Evolutionary conservation across 2,113 vertebrate genomes (phyloP), one percentile per base, ranked within the genome.

Genomic region (Phaethon lepturus): DNA sequence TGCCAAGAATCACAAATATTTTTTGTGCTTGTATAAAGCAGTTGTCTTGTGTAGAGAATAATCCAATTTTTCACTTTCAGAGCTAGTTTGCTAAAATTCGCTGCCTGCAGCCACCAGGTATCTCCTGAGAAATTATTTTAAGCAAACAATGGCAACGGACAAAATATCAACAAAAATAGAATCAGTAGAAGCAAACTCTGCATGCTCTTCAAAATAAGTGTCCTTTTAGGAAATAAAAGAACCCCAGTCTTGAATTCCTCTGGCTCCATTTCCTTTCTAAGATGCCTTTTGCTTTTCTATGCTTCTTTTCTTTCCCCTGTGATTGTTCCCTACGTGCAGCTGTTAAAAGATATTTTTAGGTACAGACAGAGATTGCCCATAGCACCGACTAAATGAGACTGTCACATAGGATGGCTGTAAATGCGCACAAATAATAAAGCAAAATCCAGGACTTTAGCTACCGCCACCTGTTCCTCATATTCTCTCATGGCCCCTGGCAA

Each of bases 301-400:
- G 71, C 29, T 85, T 90, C 60, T 93, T 87, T 81, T 38, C n/a
- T 55, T 93, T 86, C 69, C 76, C 73, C 45, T 12, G 17, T 88
- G 95, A 93, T 93, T 95, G 91, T 95, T 97, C 90, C 73, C 83
- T 83, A 60, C 33, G 25, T 94, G 89, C 87, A 97, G 91, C 89
- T 97, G 93, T 91, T 98, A 93, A 92, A 38, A 96, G 88, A 58
- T 97, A 97, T 97, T 98, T 97, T 98, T 94, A 96, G 97, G 72
- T 94, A 93, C 74, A 97, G 90, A 93, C 59, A 92, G 93, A 96
- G 90, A 98, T 97, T 97, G 97, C 97, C 98, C 94, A 83, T 95
- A 97, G 98, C 97, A 96, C 73, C 5, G 2, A 94, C 92, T 97
- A 97, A 98, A 98, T 97, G 96, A 96, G 92, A 96, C 94, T 98